Percentiles rank a stretch among this genome's conserved stretches.
Evolutionary conservation across 2,888 invertebrate genomes (phyloP).

Genomic region (Eupithecia subumbrata): DNA sequence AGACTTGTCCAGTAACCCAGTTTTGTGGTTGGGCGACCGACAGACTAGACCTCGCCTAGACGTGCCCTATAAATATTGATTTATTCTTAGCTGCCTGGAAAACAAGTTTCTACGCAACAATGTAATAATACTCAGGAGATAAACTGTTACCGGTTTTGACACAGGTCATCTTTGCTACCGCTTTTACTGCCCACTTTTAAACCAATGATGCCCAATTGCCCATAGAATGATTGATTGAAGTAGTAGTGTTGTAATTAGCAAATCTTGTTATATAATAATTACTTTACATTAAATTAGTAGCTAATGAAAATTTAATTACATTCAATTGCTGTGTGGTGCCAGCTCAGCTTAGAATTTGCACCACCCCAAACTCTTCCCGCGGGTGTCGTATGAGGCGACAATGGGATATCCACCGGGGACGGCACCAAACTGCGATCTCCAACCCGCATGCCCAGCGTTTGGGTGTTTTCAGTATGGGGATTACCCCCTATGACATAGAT

Average conservation of each 20-base stretch:
- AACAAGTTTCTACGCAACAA: constrained; percentile 18
- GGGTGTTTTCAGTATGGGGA: no score
- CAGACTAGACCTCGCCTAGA: constrained; percentile 26
- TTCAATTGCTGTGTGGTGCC: no score
- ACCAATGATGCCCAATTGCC: background rate
- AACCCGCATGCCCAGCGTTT: no score
- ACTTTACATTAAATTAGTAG: background rate
- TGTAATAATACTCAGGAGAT: background rate
- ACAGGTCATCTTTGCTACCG: background rate
- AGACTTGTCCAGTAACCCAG: constrained; percentile 18
- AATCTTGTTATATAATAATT: background rate
- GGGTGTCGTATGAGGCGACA: no score
- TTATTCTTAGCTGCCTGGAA: constrained; percentile 13
- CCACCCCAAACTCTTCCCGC: no score
- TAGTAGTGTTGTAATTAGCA: background rate
- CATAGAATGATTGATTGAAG: background rate
- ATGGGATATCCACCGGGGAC: no score
- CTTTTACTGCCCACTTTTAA: background rate
- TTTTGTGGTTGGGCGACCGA: constrained; percentile 23
- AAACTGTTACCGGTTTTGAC: background rate
- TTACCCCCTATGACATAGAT: no score
- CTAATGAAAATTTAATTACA: background rate
- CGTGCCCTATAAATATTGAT: constrained; percentile 26
- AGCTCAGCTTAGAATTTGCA: no score
- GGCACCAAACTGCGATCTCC: no score